Evolutionary conservation across 2,888 invertebrate species (phyloP).

Genomic region (Acrocera orbiculus): DNA sequence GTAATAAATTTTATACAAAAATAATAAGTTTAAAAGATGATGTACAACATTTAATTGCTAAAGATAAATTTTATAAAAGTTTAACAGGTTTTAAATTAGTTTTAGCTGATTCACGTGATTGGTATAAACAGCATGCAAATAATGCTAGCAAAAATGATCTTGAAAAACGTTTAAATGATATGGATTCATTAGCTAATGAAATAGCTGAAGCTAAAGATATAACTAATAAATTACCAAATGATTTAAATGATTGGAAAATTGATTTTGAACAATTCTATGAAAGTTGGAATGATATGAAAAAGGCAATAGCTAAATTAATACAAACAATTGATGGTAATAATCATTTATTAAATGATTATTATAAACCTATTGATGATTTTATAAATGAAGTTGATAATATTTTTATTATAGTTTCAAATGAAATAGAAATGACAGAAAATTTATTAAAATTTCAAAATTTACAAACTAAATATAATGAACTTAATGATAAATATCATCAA

Average conservation of each 20-base stretch:
- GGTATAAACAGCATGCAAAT: constrained; percentile 30
- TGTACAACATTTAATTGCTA: constrained; percentile 19
- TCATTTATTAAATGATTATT: constrained; percentile 21
- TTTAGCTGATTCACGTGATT: constrained; percentile 29
- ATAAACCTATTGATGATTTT: constrained; percentile 19
- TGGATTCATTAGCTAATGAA: constrained; percentile 29
- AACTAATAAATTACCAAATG: constrained; percentile 19
- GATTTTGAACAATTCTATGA: constrained; percentile 29
- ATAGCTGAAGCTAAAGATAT: constrained; percentile 22
- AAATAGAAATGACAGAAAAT: constrained; percentile 23
- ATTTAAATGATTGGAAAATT: constrained; percentile 25
- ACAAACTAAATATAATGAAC: constrained; percentile 19
- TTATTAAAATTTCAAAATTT: constrained; percentile 22
- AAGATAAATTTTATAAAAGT: constrained; percentile 28
- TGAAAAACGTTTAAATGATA: constrained; percentile 27
- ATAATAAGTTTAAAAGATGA: constrained; percentile 18
- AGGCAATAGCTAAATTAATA: constrained; percentile 23
- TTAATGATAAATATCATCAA: constrained; percentile 17
- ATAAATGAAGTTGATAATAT: constrained; percentile 15
- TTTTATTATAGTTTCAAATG: constrained; percentile 20
- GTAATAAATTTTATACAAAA: constrained; percentile 16
- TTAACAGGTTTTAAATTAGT: constrained; percentile 29
- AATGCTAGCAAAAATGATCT: constrained; percentile 22
- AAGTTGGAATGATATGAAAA: constrained; percentile 30
- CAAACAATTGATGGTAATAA: constrained; percentile 36